Percentiles rank a stretch among this genome's conserved stretches.
Evolutionary conservation across 2,888 invertebrate genomes (phyloP).

Genomic region (Andricus quercusramuli): DNA sequence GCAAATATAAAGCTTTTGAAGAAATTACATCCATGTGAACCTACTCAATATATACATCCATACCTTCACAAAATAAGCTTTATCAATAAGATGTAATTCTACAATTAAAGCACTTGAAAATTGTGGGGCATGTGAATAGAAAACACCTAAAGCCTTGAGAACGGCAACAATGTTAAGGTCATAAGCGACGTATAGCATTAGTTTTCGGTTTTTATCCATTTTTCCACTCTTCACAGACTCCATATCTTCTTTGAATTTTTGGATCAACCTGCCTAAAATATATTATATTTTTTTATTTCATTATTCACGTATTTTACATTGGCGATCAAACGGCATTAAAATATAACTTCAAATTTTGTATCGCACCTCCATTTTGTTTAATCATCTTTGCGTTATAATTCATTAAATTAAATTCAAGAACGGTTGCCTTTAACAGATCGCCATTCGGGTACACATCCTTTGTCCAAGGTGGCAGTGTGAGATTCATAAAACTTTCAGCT

Average conservation of each 20-base stretch:
- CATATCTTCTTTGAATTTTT: slow-evolving; percentile 50
- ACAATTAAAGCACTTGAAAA: slow-evolving; percentile 68
- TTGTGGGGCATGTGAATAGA: slow-evolving; percentile 67
- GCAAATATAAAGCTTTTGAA: too few species aligned
- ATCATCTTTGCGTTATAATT: slow-evolving; percentile 46
- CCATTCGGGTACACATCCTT: slow-evolving; percentile 45
- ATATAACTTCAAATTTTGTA: too few species aligned
- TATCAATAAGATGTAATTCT: slow-evolving; percentile 61
- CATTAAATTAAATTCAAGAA: slow-evolving; percentile 44
- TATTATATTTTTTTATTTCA: background rate
- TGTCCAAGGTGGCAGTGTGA: slow-evolving; percentile 47
- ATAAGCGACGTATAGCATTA: slow-evolving; percentile 69
- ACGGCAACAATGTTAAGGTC: slow-evolving; percentile 69
- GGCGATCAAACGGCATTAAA: too few species aligned
- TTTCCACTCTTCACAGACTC: slow-evolving; percentile 64
- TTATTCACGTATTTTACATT: too few species aligned
- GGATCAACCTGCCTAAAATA: slow-evolving; percentile 52
- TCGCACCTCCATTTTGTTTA: slow-evolving; percentile 49
- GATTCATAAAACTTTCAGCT: slow-evolving; percentile 41
- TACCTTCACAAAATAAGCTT: slow-evolving; percentile 67
- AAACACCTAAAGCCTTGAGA: slow-evolving; percentile 66
- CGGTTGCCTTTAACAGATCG: slow-evolving; percentile 39
- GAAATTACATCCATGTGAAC: too few species aligned
- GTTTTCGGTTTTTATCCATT: slow-evolving; percentile 70
- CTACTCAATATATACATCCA: background rate